Evolutionary conservation across 2,113 vertebrate species (phyloP).

Genomic region (Macaca mulatta): DNA sequence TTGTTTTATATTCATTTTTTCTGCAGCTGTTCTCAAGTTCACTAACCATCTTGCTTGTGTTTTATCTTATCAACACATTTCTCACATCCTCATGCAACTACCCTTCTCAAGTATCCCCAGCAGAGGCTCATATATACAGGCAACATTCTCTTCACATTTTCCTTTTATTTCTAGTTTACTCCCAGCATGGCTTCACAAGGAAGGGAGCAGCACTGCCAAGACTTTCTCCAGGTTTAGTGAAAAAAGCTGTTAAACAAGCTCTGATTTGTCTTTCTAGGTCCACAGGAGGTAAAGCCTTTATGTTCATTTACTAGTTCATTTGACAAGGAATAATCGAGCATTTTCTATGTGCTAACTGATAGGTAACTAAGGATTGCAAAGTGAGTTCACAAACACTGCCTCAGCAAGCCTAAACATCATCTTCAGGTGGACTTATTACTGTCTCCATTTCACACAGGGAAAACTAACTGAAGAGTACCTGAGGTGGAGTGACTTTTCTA

Average conservation of each 20-base stretch:
- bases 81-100: background rate
- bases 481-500: background rate
- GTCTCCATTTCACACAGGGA: slow-evolving; percentile 8
- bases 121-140: background rate
- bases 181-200: slow-evolving; percentile 29
- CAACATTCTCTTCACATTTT: slow-evolving; percentile 22
- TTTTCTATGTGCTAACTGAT: background rate
- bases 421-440: background rate
- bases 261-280: background rate
- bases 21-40: slow-evolving; percentile 42
- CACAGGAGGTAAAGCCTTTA: slow-evolving; percentile 23
- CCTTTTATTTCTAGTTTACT: slow-evolving; percentile 48
- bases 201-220: background rate
- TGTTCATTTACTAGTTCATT: slow-evolving; percentile 14
- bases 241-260: background rate
- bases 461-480: background rate
- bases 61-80: slow-evolving; percentile 14
- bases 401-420: background rate
- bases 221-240: background rate
- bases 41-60: background rate
- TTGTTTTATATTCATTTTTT: background rate
- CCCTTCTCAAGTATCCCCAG: background rate
- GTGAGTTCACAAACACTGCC: background rate
- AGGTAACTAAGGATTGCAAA: slow-evolving; percentile 2
- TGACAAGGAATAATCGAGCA: slow-evolving; percentile 29